A percentile compares a stretch with the other conserved stretches of the same genome.
Evolutionary conservation across 2,888 invertebrate species (phyloP).

Genomic region (Rhagophthalmus giganteus): DNA sequence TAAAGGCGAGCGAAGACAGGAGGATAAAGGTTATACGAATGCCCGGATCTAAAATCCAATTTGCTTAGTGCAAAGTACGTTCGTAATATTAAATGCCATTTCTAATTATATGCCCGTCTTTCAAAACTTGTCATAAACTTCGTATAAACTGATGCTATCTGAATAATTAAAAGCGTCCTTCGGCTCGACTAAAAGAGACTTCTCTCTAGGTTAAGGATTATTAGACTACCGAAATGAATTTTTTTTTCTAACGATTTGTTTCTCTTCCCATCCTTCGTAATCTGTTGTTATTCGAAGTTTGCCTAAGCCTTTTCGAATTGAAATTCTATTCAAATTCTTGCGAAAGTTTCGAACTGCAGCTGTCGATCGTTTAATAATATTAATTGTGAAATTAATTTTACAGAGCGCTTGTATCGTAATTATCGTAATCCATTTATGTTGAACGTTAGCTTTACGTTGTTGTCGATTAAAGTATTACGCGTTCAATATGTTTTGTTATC

Average conservation of each 20-base stretch:
- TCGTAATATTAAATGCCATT: conserved; percentile 24
- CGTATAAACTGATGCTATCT: conserved; percentile 22
- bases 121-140: conserved; percentile 26
- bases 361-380: conserved; percentile 7
- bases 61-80: conserved; percentile 24
- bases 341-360: conserved; percentile 4
- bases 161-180: conserved; percentile 27
- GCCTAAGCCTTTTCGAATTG: conserved; percentile 8
- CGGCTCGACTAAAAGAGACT: conserved; percentile 17
- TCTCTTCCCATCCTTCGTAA: conserved; percentile 6
- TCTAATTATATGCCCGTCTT: conserved; percentile 25
- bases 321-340: conserved; percentile 4
- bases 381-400: conserved; percentile 2
- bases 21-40: conserved; percentile 17
- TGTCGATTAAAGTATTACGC: neutral
- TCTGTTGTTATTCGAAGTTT: conserved; percentile 7
- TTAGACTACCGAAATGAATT: conserved; percentile 11
- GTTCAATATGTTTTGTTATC: too few species aligned
- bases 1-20: too few species aligned
- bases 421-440: too few species aligned
- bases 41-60: conserved; percentile 18
- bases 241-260: conserved; percentile 11
- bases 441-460: too few species aligned
- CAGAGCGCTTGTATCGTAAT: too few species aligned
- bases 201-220: conserved; percentile 15